These are phyloP conservation scores for Macropis europaea DNA, from an alignment of 2,888 invertebrate species.

Conservation along the genomic window DNA sequence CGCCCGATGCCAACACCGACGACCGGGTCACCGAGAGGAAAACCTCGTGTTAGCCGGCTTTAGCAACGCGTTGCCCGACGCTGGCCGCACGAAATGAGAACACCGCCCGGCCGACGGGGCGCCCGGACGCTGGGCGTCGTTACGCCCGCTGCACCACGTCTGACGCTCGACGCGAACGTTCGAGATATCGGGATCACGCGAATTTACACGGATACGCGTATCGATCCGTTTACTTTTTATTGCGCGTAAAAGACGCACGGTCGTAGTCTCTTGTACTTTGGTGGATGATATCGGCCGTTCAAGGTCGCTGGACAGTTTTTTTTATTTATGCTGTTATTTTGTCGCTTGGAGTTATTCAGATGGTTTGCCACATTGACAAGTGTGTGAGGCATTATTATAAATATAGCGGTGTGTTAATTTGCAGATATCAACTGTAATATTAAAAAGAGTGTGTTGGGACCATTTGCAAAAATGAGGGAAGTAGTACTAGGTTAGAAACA, in stretches of 20 bases:
- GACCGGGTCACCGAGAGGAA: constrained; percentile 33
- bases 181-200: constrained; percentile 32
- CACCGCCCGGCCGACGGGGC: constrained; percentile 25
- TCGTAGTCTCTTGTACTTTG: neutral
- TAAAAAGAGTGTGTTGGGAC: no score
- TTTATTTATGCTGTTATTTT: no score
- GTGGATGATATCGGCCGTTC: no score
- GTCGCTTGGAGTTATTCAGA: no score
- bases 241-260: neutral
- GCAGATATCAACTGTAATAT: no score
- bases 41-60: constrained; percentile 29
- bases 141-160: constrained; percentile 26
- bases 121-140: neutral
- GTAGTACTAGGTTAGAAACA: no score
- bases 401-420: no score
- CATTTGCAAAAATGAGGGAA: no score
- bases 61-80: constrained; percentile 42
- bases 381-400: no score
- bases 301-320: no score
- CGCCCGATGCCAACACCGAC: constrained; percentile 5
- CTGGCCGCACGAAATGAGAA: constrained; percentile 53
- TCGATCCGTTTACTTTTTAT: constrained; percentile 39
- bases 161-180: constrained; percentile 33
- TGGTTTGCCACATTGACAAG: no score
- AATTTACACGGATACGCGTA: constrained; percentile 27